phyloP scores from a whole-genome alignment of 2,888 invertebrate genomes.

The Matsumyia berberina region DNA sequence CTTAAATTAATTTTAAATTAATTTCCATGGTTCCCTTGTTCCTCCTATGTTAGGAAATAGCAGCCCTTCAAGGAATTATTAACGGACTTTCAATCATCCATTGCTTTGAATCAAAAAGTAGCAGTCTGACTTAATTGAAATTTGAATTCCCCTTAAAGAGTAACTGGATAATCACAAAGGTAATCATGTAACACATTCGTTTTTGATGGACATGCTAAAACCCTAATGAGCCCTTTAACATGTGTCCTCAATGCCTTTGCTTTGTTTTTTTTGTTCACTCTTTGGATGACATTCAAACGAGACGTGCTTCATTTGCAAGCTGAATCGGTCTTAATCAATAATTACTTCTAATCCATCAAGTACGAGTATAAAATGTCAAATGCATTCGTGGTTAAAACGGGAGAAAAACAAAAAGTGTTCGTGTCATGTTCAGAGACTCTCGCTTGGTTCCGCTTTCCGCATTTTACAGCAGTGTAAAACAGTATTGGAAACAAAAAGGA shows the following conservation, averaged over 20 bases:
- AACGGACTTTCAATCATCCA: constrained; percentile 12
- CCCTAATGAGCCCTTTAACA: constrained; percentile 44
- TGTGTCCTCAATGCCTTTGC: constrained; percentile 36
- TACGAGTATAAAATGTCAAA: constrained; percentile 84
- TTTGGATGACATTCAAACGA: not conserved
- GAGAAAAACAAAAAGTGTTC: constrained; percentile 31
- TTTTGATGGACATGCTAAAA: constrained; percentile 6
- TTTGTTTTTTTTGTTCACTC: constrained; percentile 2
- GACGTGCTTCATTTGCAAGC: constrained; percentile 78
- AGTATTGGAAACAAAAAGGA: constrained; percentile 34
- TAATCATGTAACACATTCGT: not conserved
- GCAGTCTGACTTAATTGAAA: constrained; percentile 14
- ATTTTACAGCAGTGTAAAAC: constrained; percentile 27
- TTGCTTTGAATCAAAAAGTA: not conserved
- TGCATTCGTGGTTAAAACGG: constrained; percentile 81
- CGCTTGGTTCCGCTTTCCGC: constrained; percentile 66
- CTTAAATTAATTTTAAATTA: too few relatives aligned
- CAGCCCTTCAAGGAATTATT: not conserved
- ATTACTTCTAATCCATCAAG: constrained; percentile 84
- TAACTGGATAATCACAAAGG: not conserved
- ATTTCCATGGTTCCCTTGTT: too few relatives aligned
- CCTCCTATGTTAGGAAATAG: too few relatives aligned
- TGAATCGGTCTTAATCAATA: constrained; percentile 82
- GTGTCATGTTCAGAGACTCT: constrained; percentile 52
- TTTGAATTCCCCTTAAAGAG: constrained; percentile 20